These are phyloP conservation scores for Chroicocephalus ridibundus DNA, from an alignment of 2,113 vertebrate species.

Conservation along the genomic window DNA sequence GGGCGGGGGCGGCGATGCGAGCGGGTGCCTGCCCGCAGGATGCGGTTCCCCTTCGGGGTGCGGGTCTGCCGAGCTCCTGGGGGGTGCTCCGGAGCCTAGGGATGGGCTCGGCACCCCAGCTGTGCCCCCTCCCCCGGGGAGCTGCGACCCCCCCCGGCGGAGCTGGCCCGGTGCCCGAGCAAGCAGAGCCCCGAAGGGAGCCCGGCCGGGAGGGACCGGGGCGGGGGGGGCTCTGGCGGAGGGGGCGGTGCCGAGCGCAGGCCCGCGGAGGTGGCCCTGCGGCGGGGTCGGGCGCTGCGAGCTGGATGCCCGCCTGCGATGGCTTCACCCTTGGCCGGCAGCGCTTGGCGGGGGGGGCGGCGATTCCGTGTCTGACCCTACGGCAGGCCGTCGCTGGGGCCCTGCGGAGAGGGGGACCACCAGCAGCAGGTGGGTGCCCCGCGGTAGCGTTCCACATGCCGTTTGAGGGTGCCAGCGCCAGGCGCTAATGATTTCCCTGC, in stretches of 20 bases:
- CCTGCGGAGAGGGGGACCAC: not conserved
- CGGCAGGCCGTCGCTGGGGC: not conserved
- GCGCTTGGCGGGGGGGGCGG: not conserved
- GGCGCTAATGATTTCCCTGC: not conserved
- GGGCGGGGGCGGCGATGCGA: no score
- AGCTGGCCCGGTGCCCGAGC: not conserved
- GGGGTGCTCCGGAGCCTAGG: not conserved
- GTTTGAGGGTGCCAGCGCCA: rapidly evolving
- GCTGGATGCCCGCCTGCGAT: not conserved
- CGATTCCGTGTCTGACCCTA: rapidly evolving
- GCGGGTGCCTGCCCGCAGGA: not conserved
- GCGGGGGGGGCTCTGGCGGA: no score
- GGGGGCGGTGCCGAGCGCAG: rapidly evolving
- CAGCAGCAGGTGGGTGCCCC: not conserved
- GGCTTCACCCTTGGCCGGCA: not conserved
- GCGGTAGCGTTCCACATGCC: rapidly evolving
- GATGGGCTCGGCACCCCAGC: not conserved
- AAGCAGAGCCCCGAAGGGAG: not conserved
- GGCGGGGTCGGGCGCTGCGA: no score
- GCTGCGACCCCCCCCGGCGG: not conserved
- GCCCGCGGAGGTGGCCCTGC: not conserved
- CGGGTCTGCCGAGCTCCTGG: no score
- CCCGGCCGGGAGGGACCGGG: not conserved
- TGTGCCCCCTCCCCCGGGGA: not conserved
- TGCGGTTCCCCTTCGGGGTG: no score